Evolutionary conservation across 35 echinoderm and acorn worm genomes (phyloP), one percentile per base, ranked within the genome.

Genomic region (Ophiothrix spiculata): DNA sequence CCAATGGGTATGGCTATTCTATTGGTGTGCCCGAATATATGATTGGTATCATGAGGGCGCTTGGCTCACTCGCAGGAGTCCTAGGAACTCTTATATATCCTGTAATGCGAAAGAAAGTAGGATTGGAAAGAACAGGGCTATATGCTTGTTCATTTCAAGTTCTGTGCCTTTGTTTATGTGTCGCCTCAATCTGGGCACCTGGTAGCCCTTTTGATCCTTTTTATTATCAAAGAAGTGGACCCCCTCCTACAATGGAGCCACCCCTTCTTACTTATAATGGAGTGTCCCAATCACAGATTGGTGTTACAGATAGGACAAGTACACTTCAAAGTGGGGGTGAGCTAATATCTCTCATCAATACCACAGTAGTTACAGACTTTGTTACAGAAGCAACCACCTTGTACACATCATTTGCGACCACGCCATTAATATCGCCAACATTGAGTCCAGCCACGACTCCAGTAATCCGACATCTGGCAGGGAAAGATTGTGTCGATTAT

Each of bases 1-100:
- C 92, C 17, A 91, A 45, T 21, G 96, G 96, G 2, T 99, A 94
- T 63, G 96, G 85, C 0, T 99, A 94, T 41, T 84, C 92, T 32
- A 79, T 91, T 33, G 96, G 96, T 3, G 76, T 99, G 0, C 83
- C 88, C 2, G 92, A 91, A 73, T 91, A 69, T 40, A 80, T 91
- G 36, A 39, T 99, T 17, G 96, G 96, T 21, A 40, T 99, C 33
- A 80, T 99, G 29, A 38, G 85, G 35, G 96, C 80, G 4, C 32
- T 94, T 10, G 96, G 96, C 10, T 94, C 92, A 1, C 38, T 94
- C 41, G 56, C 90, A 36, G 94, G 96, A n/a, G 86, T 99, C 31
- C 6, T 94, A 16, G 96, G 96, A 19, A 99, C 96, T 4, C 41
- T 99, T 10, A 46, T 94, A 12, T 99, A 82, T 77, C 76, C 89